Evolutionary conservation across 2,113 vertebrate species (phyloP).

Genomic region (Mesitornis unicolor): DNA sequence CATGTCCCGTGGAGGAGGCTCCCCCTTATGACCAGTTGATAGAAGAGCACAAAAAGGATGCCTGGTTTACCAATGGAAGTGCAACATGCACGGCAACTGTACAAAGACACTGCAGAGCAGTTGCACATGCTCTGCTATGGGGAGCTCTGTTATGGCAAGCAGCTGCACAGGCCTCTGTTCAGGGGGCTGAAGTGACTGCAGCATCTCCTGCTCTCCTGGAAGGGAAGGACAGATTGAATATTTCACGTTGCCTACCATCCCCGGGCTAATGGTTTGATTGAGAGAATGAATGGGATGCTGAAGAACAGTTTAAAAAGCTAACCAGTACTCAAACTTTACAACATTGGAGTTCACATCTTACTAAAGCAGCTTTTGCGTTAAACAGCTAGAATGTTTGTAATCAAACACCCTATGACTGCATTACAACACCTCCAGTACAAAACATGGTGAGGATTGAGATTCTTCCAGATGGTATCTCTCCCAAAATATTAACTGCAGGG

Average conservation of each 20-base stretch:
- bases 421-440: not conserved
- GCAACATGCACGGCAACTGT: too few species aligned
- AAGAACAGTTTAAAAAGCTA: not conserved
- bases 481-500: not conserved
- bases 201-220: too few species aligned
- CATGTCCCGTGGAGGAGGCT: too few species aligned
- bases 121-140: too few species aligned
- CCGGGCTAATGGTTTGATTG: not conserved
- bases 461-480: not conserved
- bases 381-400: too few species aligned
- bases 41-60: too few species aligned
- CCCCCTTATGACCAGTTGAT: too few species aligned
- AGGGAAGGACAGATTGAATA: not conserved
- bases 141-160: too few species aligned
- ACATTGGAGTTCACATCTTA: not conserved
- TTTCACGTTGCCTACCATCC: not conserved
- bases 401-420: not conserved
- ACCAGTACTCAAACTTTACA: not conserved
- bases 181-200: too few species aligned
- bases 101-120: too few species aligned
- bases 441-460: not conserved
- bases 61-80: too few species aligned
- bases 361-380: not conserved
- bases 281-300: not conserved
- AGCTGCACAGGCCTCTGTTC: too few species aligned